These are phyloP conservation scores for Fukomys damarensis DNA, from an alignment of 2,113 vertebrate species.

Conservation along the genomic window DNA sequence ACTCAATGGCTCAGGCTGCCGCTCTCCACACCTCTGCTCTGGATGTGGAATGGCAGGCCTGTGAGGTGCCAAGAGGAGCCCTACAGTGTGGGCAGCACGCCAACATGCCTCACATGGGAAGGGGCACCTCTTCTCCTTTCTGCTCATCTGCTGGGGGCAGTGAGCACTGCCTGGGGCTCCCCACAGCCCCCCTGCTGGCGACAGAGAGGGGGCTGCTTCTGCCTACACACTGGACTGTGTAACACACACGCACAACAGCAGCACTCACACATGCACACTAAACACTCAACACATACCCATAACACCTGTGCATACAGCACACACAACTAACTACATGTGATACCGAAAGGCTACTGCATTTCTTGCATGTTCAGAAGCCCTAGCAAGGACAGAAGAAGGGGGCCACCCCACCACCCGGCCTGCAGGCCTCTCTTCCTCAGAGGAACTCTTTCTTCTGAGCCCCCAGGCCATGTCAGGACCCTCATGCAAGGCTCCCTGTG, in stretches of 20 bases:
- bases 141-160: not conserved
- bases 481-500: not conserved
- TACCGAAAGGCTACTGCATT: not conserved
- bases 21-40: fast-evolving
- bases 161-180: not conserved
- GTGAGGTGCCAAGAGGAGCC: no score
- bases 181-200: not conserved
- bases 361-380: fast-evolving
- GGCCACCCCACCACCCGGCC: not conserved
- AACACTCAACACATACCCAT: not conserved
- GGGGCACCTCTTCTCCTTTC: not conserved
- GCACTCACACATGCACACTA: not conserved
- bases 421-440: not conserved
- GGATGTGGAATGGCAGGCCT: fast-evolving
- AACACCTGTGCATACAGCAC: no score
- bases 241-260: not conserved
- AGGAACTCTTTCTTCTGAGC: not conserved
- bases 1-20: not conserved
- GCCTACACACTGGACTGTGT: not conserved
- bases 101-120: not conserved
- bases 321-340: not conserved
- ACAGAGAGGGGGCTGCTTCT: not conserved
- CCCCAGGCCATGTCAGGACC: not conserved
- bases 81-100: not conserved
- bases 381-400: not conserved